Evolutionary conservation across 2,113 vertebrate species (phyloP).

Genomic region (Caracal caracal): DNA sequence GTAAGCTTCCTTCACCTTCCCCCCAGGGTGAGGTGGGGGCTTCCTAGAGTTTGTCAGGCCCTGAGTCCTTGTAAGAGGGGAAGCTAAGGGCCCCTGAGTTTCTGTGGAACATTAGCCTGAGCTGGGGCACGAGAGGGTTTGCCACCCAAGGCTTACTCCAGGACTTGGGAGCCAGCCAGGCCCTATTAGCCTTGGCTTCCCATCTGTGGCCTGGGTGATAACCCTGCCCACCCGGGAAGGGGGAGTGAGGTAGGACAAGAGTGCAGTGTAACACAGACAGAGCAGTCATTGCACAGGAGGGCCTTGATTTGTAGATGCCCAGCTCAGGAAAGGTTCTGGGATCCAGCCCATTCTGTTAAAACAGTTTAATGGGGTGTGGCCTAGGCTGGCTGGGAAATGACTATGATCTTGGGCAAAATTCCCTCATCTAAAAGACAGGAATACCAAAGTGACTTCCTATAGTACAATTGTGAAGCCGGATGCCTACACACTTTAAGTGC

Average conservation of each 20-base stretch:
- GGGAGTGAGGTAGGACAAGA: not conserved
- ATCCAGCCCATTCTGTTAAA: not conserved
- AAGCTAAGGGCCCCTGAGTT: not conserved
- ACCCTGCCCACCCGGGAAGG: not conserved
- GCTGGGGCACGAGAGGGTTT: not conserved
- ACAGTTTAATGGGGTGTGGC: not conserved
- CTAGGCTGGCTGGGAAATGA: not conserved
- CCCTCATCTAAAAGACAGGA: not conserved
- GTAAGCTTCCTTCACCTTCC: not conserved
- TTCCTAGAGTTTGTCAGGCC: not conserved
- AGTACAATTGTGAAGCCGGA: not conserved
- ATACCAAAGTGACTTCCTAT: not conserved
- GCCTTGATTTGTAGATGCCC: not conserved
- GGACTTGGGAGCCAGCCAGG: not conserved
- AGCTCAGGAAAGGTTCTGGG: not conserved
- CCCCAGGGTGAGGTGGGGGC: not conserved
- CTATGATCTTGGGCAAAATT: not conserved
- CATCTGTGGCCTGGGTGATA: not conserved
- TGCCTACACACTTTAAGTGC: not conserved
- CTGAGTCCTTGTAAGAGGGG: not conserved
- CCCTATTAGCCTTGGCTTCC: not conserved
- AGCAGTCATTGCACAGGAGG: not conserved
- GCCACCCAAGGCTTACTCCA: not conserved
- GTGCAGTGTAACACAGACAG: not conserved
- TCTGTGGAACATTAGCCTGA: not conserved